Evolutionary conservation across 2,113 vertebrate genomes (phyloP), one percentile per base, ranked within the genome.

Genomic region (Fregata magnificens): DNA sequence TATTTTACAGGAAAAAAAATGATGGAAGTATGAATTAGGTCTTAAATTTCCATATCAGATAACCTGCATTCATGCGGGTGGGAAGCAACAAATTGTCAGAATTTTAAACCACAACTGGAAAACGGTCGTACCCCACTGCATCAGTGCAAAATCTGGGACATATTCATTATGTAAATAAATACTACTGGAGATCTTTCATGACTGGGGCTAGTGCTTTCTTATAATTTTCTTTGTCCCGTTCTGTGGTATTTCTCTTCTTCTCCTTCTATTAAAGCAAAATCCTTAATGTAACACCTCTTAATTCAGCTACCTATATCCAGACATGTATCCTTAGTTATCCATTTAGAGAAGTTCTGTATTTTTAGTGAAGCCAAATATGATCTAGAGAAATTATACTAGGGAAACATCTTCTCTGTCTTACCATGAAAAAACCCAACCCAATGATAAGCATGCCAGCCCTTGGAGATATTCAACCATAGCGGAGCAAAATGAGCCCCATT

Each of bases 61-160:
- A 70, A 49, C 5, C 7, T 61, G 24, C 16, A 29, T 85, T 77
- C 78, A 7, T 82, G 38, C 15, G 59, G 32, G 31, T 59, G 32
- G 32, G 25, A 78, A 70, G 44, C 11, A 88, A 73, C 16, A 55
- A 53, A 53, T 59, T 49, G 28, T 45, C 49, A 88, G 38, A n/a
- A 45, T 65, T 69, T 78, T 31, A 59, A 93, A 25, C 12, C 20
- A 40, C 40, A 72, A 5, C 10, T 47, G 38, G 20, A 44, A 52
- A 71, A 40, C 3, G 0, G 10, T 42, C 1, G 0, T 31, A 65
- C 31, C 16, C 49, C 4, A 17, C 13, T 55, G 24, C 9, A 0
- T 14, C 13, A 24, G 1, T 7, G 1, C 16, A 45, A 82, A 85
- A 61, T 50, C 11, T 55, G 29, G 25, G 45, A 17, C 32, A 13